Percentiles rank a stretch among this genome's conserved stretches.
Evolutionary conservation across 2,888 invertebrate genomes (phyloP).

Genomic region (Andrena camellia): DNA sequence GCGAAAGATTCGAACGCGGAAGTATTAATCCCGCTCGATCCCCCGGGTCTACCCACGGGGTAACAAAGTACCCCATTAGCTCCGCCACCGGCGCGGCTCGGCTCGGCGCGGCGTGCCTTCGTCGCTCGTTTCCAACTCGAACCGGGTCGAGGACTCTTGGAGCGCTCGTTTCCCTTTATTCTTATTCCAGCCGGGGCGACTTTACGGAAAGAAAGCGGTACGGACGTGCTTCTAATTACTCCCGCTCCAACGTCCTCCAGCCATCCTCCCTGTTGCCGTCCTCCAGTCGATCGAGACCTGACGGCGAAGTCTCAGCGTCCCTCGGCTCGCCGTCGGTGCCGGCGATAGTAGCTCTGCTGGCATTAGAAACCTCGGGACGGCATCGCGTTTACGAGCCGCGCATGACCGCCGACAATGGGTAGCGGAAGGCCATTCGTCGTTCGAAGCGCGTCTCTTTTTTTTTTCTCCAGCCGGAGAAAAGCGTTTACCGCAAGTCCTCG

Average conservation of each 20-base stretch:
- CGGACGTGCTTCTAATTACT: slow-evolving; percentile 12
- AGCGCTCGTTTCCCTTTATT: slow-evolving; percentile 28
- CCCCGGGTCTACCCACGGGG: slow-evolving; percentile 67
- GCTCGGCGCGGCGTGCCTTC: neutral
- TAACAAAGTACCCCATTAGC: slow-evolving; percentile 80
- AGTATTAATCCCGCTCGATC: slow-evolving; percentile 77
- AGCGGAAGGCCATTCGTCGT: slow-evolving; percentile 69
- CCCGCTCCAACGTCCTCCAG: neutral
- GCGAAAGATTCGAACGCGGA: slow-evolving; percentile 75
- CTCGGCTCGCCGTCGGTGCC: slow-evolving; percentile 17
- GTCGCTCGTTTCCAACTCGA: slow-evolving; percentile 17
- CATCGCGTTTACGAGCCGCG: slow-evolving; percentile 73
- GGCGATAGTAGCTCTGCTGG: slow-evolving; percentile 50
- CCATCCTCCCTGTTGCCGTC: neutral
- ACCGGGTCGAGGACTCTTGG: slow-evolving; percentile 30
- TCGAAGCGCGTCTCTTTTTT: slow-evolving; percentile 66
- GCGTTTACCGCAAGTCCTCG: slow-evolving; percentile 69
- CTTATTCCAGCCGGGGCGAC: slow-evolving; percentile 9
- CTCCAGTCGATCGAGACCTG: neutral
- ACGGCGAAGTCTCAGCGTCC: too few species aligned
- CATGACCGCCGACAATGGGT: slow-evolving; percentile 77
- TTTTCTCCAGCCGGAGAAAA: slow-evolving; percentile 61
- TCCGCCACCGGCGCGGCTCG: slow-evolving; percentile 33
- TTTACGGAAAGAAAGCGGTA: slow-evolving; percentile 40
- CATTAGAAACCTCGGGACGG: slow-evolving; percentile 70